phyloP scores from a whole-genome alignment of 1,140 invertebrate genomes.

The Asobara japonica region DNA sequence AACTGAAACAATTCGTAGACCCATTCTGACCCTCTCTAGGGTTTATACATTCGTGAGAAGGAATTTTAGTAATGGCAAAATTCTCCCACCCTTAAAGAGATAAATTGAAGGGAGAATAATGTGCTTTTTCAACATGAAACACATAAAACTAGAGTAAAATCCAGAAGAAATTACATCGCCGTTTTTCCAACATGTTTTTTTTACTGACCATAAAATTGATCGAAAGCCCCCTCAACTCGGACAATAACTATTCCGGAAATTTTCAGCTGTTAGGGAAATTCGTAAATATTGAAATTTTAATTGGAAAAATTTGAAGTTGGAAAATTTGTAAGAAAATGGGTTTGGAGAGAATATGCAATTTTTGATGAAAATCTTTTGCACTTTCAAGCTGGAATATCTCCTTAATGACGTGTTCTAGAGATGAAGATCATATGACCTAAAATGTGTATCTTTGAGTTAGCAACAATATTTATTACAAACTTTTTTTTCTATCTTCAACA shows the following conservation, averaged over 20 bases:
- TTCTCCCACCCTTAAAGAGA: conserved; percentile 47
- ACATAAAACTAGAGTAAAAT: not conserved
- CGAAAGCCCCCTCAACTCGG: not conserved
- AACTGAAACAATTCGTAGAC: conserved; percentile 55
- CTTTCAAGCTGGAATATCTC: too few species aligned
- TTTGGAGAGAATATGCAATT: too few species aligned
- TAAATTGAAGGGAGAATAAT: conserved; percentile 19
- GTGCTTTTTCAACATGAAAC: conserved; percentile 4
- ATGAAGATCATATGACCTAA: too few species aligned
- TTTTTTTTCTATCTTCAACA: too few species aligned
- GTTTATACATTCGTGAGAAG: conserved; percentile 53
- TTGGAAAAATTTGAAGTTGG: too few species aligned
- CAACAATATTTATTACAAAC: too few species aligned
- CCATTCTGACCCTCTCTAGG: conserved; percentile 40
- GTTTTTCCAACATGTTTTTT: not conserved
- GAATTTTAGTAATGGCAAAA: conserved; percentile 59
- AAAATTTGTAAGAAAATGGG: too few species aligned
- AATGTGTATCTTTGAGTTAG: too few species aligned
- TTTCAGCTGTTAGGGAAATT: too few species aligned
- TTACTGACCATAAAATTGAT: not conserved
- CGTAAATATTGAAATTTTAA: too few species aligned
- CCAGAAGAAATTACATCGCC: not conserved
- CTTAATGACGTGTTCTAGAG: too few species aligned
- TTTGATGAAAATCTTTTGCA: too few species aligned
- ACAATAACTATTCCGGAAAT: not conserved